Evolutionary conservation across 1,140 invertebrate species (phyloP).

Genomic region (Dysdera silvatica): DNA sequence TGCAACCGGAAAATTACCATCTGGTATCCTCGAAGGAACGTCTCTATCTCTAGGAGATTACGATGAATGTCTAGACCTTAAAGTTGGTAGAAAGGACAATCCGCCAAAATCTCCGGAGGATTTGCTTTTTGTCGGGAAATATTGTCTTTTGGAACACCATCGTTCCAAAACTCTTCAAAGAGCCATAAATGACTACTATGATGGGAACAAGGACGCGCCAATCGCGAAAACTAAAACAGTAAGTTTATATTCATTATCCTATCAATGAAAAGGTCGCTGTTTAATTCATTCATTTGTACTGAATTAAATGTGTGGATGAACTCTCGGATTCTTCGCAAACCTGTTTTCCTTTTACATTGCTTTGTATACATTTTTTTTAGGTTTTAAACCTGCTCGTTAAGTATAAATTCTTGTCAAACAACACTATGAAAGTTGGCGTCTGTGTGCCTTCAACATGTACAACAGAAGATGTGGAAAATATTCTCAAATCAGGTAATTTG

Average conservation of each 20-base stretch:
- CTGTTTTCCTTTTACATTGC: background rate
- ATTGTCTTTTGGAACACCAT: slow-evolving; percentile 14
- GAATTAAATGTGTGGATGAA: background rate
- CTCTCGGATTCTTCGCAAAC: background rate
- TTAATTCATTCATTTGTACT: background rate
- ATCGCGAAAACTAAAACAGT: slow-evolving; percentile 24
- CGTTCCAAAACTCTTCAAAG: slow-evolving; percentile 8
- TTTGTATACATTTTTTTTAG: background rate
- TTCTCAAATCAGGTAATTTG: slow-evolving; percentile 23
- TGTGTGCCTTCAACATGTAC: slow-evolving; percentile 19
- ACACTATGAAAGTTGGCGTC: slow-evolving; percentile 14
- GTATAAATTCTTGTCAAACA: slow-evolving; percentile 20
- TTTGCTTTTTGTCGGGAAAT: slow-evolving; percentile 5
- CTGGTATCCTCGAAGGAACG: slow-evolving; percentile 27
- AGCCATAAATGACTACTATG: slow-evolving; percentile 14
- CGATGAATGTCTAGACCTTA: slow-evolving; percentile 27
- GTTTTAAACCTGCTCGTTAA: slow-evolving; percentile 21
- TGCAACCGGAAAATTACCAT: slow-evolving; percentile 22
- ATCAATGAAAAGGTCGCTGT: background rate
- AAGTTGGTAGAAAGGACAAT: slow-evolving; percentile 12
- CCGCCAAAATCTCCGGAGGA: background rate
- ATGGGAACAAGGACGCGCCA: slow-evolving; percentile 1
- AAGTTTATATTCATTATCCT: background rate
- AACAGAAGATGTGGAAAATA: slow-evolving; percentile 6
- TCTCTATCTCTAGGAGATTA: slow-evolving; percentile 25